Conservation (phyloP, 2,797 vertebrate genomes). For the Pygocentrus nattereri region DNA sequence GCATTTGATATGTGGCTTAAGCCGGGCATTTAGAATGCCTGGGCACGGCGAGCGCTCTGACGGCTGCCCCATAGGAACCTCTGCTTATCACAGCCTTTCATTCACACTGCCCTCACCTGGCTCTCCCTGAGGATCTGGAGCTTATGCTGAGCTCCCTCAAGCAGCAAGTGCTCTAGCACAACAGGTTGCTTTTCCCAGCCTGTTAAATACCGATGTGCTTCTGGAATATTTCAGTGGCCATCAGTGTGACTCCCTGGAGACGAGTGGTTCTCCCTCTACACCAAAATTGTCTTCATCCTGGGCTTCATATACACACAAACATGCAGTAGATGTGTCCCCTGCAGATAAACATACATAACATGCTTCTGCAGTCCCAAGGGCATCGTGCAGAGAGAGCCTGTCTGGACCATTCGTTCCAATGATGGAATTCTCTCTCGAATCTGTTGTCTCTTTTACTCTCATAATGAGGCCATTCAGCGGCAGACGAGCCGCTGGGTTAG, state of each 20-base stretch:
- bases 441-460: conserved; percentile 14
- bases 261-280: background rate
- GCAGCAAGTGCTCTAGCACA: conserved; percentile 11
- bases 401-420: background rate
- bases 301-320: background rate
- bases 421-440: background rate
- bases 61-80: background rate
- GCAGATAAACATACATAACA: conserved; percentile 6
- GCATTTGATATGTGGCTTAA: conserved; percentile 29
- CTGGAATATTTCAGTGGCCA: background rate
- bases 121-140: background rate
- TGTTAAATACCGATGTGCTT: background rate
- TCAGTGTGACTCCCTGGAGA: background rate
- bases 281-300: background rate
- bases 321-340: background rate
- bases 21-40: conserved; percentile 17
- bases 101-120: conserved; percentile 3
- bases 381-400: background rate
- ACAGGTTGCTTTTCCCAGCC: background rate
- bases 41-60: background rate
- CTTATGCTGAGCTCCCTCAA: conserved; percentile 2
- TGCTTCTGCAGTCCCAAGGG: conserved; percentile 10
- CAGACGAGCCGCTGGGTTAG: background rate
- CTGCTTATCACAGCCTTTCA: conserved; percentile 19
- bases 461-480: conserved; percentile 17